Base-by-base conservation (phyloP, 2,797 vertebrate genomes). In the Melopsittacus undulatus region DNA sequence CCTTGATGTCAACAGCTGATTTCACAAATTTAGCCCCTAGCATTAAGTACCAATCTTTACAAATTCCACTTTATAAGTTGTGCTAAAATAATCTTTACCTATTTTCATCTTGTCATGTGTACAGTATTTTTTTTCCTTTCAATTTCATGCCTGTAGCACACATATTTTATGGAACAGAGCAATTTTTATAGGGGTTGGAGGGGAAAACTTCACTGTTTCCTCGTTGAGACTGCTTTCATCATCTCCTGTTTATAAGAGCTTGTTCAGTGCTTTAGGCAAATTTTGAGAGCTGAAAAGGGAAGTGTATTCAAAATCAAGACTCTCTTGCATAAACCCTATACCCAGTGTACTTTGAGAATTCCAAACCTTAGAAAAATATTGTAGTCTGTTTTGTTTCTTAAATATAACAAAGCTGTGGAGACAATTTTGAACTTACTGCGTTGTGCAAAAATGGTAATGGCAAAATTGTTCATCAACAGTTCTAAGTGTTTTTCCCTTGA, bases 311-410 rank as follows among this genome's bases (percentile, higher is more conserved):
- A 95, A 97, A 36, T 17, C 2, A 67, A 73, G 38, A 24, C 26
- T 36, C 16, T 92, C 97, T 96, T 97, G 93, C 93, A 96, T 97
- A 87, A 91, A 66, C 63, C 4, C 3, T 46, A 82, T 56, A 24
- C 49, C 80, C 27, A 59, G 49, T 56, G 34, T 48, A 64, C 46
- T 36, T 32, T 59, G 68, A 81, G 56, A 87, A 81, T 73, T 94
- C 23, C 16, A 73, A 59, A n/a, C 26, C 8, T 81, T 64, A 87
- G 56, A 72, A 64, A 92, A 92, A 91, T 32, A 43, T 66, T 22
- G 46, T 40, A 16, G 17, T 56, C 79, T 93, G 43, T 7, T 81
- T 96, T 95, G 68, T 63, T 87, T 91, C 78, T 92, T 73, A 88
- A 89, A 45, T 67, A 36, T 16, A 69, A 61, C 11, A 63, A 38